Conservation (phyloP, 2,113 vertebrate species). For the Scomber scombrus region DNA sequence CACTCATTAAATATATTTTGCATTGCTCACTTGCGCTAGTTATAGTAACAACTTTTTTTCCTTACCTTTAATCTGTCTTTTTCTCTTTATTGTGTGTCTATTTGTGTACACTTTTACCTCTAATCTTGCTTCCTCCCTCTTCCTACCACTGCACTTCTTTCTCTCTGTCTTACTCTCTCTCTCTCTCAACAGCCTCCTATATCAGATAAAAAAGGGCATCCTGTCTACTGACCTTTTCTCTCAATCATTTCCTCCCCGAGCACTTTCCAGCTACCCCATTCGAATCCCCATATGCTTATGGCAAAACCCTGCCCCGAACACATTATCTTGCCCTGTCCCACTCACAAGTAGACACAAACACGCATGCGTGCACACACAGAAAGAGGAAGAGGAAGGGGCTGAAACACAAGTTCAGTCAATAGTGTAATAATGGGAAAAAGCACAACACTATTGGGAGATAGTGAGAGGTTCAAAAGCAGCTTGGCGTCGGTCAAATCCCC, state of each 20-base stretch:
- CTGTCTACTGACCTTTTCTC: constrained; percentile 80
- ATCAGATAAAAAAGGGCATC: constrained; percentile 77
- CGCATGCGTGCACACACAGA: not conserved
- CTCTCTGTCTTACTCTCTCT: constrained; percentile 7
- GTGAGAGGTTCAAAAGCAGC: constrained; percentile 16
- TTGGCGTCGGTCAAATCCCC: not conserved
- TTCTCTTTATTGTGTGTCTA: constrained; percentile 31
- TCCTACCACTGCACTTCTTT: constrained; percentile 28
- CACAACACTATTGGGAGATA: not conserved
- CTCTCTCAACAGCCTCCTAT: constrained; percentile 39
- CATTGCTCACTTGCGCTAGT: not conserved
- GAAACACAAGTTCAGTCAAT: constrained; percentile 45
- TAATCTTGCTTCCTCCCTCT: constrained; percentile 31
- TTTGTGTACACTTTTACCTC: constrained; percentile 24
- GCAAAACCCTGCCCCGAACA: constrained; percentile 39
- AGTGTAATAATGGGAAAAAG: not conserved
- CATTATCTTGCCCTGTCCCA: constrained; percentile 10
- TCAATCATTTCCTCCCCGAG: constrained; percentile 72
- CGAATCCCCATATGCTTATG: constrained; percentile 39
- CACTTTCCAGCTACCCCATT: constrained; percentile 55
- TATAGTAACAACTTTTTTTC: not conserved
- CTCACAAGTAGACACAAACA: constrained; percentile 16
- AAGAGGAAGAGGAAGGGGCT: constrained; percentile 33
- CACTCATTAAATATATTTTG: constrained; percentile 5
- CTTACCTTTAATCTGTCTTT: not conserved